Evolutionary conservation across 2,113 vertebrate genomes (phyloP), one percentile per base, ranked within the genome.

Genomic region (Rutilus rutilus): DNA sequence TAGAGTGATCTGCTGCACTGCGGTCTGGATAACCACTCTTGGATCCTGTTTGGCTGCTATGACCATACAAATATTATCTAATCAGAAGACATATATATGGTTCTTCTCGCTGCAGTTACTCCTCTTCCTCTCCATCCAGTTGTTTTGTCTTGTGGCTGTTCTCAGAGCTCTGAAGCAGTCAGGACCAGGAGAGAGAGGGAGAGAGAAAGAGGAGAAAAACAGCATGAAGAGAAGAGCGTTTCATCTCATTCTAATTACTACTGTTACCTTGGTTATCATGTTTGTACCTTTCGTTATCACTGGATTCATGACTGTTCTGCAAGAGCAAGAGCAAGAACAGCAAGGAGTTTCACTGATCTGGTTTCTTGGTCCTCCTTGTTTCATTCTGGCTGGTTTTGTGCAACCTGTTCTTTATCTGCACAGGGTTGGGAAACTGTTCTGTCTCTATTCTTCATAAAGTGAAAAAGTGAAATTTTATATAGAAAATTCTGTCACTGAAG

Each of bases 151-250:
- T 1, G 67, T 71, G 19, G 67, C 67, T 71, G 67, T 71, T 71
- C 67, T 71, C 67, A 42, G 67, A 39, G 67, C 33, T 71, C 67
- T 71, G 67, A 71, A 42, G 19, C 67, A 71, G 36, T 42, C 67
- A 39, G 67, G 67, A 71, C 67, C 67, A 42, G 67, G 19, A 42
- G 67, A 71, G 33, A 71, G 33, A 23, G 1, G 0, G 67, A 9
- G 39, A 9, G 8, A 78, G n/a, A 60, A 2, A 86, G 14, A 8
- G 6, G 78, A 67, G 59, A 52, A 36, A 39, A 83, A 47, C 12
- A 0, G 64, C 84, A 62, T 45, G 9, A 71, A 23, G 33, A 71
- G 19, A 2, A 71, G 67, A 23, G 33, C 67, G 0, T 71, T 71
- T 71, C 21, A 88, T 25, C 12, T 74, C 12, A 74, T 74, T 74